Base-by-base conservation (phyloP, 2,888 invertebrate genomes). In the Tinea pellionella region DNA sequence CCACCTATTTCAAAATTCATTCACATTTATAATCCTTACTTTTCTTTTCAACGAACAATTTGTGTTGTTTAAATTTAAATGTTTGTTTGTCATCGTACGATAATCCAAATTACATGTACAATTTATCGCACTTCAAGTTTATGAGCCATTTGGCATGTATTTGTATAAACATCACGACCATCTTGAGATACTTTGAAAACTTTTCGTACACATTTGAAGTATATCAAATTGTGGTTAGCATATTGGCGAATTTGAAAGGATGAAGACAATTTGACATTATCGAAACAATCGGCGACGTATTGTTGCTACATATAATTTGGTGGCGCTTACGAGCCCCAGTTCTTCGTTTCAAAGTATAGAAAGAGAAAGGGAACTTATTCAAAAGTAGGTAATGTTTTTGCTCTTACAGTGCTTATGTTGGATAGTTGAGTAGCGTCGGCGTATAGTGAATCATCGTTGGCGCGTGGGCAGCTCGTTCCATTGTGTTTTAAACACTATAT, bases 361-460 rank as follows among this genome's bases (percentile, higher is more conserved):
- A 86, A 86, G 85, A 87, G 87, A 87, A 86, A 87, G 86, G 85
- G 75, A 80, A 79, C 80, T 79, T 84, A 85, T 84, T 80, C 79
- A 86, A 85, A 87, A 86, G 86, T 87, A 78, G 87, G 87, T 85
- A 85, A 87, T 85, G 85, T 85, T 87, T 86, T 86, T 86, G 84
- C 84, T 74, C 78, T 70, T 76, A 29, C 24, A 59, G 30, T 42
- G 59, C 13, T n/a, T 41, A 42, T 59, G 29, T 37, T 7, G 37
- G 74, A 67, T 71, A 70, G 73, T 72, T 73, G 80, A 70, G 68
- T 74, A 67, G 71, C 72, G 72, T 75, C 65, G 71, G 74, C 72
- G 80, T 53, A 42, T 56, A 74, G 69, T 86, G 86, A 85, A 73
- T 86, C 86, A 85, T 73, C 78, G 69, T 51, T 11, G 42, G 72